Evolutionary conservation across 2,888 invertebrate genomes (phyloP), one percentile per base, ranked within the genome.

Genomic region (Drosophila niveifrons): DNA sequence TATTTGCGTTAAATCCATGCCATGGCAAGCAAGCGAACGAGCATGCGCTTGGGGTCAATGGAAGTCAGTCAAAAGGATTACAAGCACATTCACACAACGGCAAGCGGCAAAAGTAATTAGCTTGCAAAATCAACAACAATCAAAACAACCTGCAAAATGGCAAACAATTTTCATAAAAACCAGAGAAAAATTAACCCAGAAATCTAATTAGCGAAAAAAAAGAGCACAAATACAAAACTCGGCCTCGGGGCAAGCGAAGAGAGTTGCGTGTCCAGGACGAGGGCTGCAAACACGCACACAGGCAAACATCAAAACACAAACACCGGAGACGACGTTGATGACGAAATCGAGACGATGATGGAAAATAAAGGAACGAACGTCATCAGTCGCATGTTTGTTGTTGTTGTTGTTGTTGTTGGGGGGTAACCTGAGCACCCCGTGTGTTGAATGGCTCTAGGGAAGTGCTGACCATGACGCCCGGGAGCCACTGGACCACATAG

Each of bases 101-200:
- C 15, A 15, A 50, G 64, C 44, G 17, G 57, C 17, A 53, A 65
- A 65, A 55, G 74, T 82, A 84, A 84, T 87, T 87, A 82, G 82
- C 80, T 65, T 46, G 68, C 78, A 67, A 80, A 82, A 84, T 71
- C 68, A 82, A 83, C 67, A 77, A 75, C 58, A 57, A 66, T 63
- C 41, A 34, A 41, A 63, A 48, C 50, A 55, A 63, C 68, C 68
- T 31, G 53, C 55, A 57, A 78, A 77, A 78, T 67, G 63, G 66
- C 75, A 72, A 82, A 75, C 72, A 75, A 74, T 78, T 77, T 57
- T 55, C 17, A 10, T 69, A 48, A 34, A 56, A 58, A 57, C 68
- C 47, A 31, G 52, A 58, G 53, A 67, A 78, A 82, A 78, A 84
- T 80, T 90, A 90, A 90, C 90, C 89, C 78, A 90, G 86, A 90